Evolutionary conservation across 2,888 invertebrate genomes (phyloP).

Genomic region (Chalcis sispes): DNA sequence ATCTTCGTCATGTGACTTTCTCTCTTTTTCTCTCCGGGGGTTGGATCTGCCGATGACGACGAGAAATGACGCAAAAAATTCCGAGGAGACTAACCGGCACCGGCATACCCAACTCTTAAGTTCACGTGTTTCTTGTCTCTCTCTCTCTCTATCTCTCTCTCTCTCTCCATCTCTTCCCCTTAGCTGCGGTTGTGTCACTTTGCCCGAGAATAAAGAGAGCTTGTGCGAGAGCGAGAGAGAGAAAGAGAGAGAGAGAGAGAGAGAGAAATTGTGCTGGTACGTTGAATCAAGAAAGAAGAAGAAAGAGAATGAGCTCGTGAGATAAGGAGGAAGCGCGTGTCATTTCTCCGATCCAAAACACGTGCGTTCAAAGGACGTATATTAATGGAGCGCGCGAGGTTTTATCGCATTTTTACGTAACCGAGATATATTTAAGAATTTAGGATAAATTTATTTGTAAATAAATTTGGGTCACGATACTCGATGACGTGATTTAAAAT

Average conservation of each 20-base stretch:
- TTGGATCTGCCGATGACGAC: slow-evolving; percentile 74
- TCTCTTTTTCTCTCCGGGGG: slow-evolving; percentile 55
- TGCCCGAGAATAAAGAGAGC: background rate
- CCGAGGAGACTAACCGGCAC: slow-evolving; percentile 69
- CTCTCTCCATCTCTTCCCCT: slow-evolving; percentile 31
- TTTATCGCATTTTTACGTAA: slow-evolving; percentile 33
- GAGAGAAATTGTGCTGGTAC: too few species aligned
- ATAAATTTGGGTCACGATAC: too few species aligned
- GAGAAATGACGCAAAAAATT: slow-evolving; percentile 74
- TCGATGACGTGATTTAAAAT: too few species aligned
- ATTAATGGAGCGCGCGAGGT: slow-evolving; percentile 23
- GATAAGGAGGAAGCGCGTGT: slow-evolving; percentile 44
- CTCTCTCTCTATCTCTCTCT: slow-evolving; percentile 39
- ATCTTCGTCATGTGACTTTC: slow-evolving; percentile 64
- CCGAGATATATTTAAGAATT: slow-evolving; percentile 7
- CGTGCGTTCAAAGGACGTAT: slow-evolving; percentile 32
- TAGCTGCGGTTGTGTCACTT: background rate
- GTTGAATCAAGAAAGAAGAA: background rate
- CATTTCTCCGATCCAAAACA: slow-evolving; percentile 34
- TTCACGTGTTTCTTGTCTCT: too few species aligned
- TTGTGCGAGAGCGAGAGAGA: background rate
- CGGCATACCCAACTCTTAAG: too few species aligned
- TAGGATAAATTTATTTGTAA: slow-evolving; percentile 5
- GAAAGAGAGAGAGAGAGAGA: slow-evolving; percentile 1
- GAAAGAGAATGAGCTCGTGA: slow-evolving; percentile 3